Conservation (phyloP, 1,140 invertebrate genomes). For the Holcopasites calliopsidis region DNA sequence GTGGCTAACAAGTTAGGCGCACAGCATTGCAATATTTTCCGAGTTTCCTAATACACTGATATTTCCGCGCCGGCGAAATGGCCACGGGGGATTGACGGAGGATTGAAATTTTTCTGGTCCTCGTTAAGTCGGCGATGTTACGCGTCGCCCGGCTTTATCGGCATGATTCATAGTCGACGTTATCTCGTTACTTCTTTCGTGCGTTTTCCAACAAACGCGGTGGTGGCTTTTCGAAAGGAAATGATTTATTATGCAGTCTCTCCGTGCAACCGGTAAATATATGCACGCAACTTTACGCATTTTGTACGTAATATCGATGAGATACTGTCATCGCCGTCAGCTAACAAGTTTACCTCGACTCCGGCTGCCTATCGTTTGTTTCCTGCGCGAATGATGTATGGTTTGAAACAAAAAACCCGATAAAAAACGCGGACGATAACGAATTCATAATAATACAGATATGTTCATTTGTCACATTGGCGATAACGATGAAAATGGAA, state of each 20-base stretch:
- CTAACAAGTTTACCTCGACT: constrained; percentile 43
- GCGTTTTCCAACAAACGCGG: too few species aligned
- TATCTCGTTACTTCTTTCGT: constrained; percentile 21
- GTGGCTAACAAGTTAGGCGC: too few species aligned
- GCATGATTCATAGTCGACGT: neutral
- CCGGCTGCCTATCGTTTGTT: constrained; percentile 41
- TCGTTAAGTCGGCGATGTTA: neutral
- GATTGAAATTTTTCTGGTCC: neutral
- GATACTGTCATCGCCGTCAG: constrained; percentile 55
- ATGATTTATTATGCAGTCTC: constrained; percentile 35
- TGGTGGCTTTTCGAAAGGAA: too few species aligned
- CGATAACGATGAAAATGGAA: neutral
- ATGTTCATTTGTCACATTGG: constrained; percentile 8
- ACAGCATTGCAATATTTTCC: too few species aligned
- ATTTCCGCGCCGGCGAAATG: too few species aligned
- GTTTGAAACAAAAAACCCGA: constrained; percentile 22
- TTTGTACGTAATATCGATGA: constrained; percentile 42
- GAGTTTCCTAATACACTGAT: too few species aligned
- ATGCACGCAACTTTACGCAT: constrained; percentile 33
- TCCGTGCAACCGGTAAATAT: constrained; percentile 27
- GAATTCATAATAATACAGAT: constrained; percentile 10
- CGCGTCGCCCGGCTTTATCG: constrained; percentile 6
- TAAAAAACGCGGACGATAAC: constrained; percentile 8
- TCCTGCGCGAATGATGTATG: constrained; percentile 42
- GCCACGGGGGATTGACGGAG: too few species aligned